Conservation (phyloP, 2,797 vertebrate species). For the Thalassophryne amazonica region DNA sequence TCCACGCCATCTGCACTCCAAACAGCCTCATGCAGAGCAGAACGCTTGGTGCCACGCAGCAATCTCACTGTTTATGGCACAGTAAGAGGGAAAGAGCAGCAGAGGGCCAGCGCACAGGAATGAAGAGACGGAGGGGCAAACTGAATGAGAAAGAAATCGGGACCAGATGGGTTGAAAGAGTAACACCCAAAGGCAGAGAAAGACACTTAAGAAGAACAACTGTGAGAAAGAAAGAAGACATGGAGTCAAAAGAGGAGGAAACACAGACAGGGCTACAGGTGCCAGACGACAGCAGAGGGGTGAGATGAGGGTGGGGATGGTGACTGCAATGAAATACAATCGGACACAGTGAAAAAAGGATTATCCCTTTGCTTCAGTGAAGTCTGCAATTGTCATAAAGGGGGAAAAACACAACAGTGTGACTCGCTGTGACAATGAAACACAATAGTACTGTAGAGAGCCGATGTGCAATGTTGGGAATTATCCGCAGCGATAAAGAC, state of each 20-base stretch:
- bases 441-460: slow-evolving; percentile 55
- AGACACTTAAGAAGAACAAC: slow-evolving; percentile 1
- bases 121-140: slow-evolving; percentile 5
- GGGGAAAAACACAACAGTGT: slow-evolving; percentile 25
- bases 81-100: slow-evolving; percentile 7
- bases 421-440: slow-evolving; percentile 57
- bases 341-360: slow-evolving; percentile 61
- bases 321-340: slow-evolving; percentile 62
- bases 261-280: slow-evolving; percentile 16
- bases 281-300: not conserved
- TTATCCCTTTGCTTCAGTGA: slow-evolving; percentile 72
- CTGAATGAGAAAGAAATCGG: slow-evolving; percentile 17
- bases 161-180: slow-evolving; percentile 30
- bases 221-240: not conserved
- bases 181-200: slow-evolving; percentile 19
- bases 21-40: slow-evolving; percentile 30
- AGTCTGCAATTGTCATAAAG: slow-evolving; percentile 72
- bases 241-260: not conserved
- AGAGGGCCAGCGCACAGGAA: slow-evolving; percentile 11
- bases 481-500: slow-evolving; percentile 58
- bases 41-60: not conserved
- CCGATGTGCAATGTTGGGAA: slow-evolving; percentile 34
- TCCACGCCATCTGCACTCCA: slow-evolving; percentile 22
- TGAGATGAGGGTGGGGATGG: not conserved
- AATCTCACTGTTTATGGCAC: slow-evolving; percentile 29